Base-by-base conservation (phyloP, 2,888 invertebrate genomes). In the Drosophila picticornis region DNA sequence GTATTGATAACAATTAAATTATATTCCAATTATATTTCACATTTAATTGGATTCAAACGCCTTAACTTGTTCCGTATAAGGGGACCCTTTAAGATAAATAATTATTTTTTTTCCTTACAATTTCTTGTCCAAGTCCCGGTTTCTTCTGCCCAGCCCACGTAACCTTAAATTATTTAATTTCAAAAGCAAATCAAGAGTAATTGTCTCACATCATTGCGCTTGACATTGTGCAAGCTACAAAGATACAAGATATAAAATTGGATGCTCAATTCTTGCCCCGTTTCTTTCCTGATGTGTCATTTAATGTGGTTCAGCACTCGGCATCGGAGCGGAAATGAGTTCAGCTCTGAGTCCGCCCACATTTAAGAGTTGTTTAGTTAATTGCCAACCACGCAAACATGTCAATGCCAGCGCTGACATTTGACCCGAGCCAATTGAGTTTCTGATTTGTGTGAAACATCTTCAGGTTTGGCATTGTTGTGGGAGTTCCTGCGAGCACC, bases 141-240 rank as follows among this genome's bases (percentile, higher is more conserved):
- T 36, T 11, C 1, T 43, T 16, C 9, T 38, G 64, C 34, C 31
- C 36, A n/a, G 22, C 53, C 67, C 62, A 62, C 48, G 27, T 29
- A 56, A 72, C 34, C 46, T 58, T 66, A 48, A 75, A 73, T 25
- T 52, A 76, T 88, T 67, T 67, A 68, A 84, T 83, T 84, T 86
- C 59, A 58, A 71, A 74, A 69, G 72, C 81, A 76, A 85, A 85
- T 83, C 74, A 90, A 74, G 66, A 76, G 48, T 78, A 88, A 90
- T 88, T 88, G 88, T 79, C 86, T 81, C 88, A 72, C 88, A 72
- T 88, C 86, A 73, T 68, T 90, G 90, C 75, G 86, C 87, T 85
- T 88, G 90, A 90, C 90, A 90, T 88, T 88, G 88, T n/a, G 55
- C 62, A 56, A 29, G 55, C 51, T 36, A 56, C 55, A 55, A 64